Base-by-base conservation (phyloP, 2,888 invertebrate genomes). In the Troides helena region DNA sequence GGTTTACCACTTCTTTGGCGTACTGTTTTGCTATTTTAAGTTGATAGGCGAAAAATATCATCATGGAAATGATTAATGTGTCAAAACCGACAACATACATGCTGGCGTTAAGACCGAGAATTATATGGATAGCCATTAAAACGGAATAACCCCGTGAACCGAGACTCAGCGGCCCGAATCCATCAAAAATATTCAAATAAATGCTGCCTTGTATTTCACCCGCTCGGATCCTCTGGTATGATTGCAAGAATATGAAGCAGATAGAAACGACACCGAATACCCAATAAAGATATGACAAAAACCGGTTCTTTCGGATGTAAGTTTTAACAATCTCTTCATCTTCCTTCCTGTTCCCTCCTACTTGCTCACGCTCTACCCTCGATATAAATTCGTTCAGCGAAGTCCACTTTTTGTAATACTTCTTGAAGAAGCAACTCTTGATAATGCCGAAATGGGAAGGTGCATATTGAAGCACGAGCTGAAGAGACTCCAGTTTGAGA, bases 11-110 rank as follows among this genome's bases (percentile, higher is more conserved):
- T 36, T 74, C 74, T 2, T 68, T 74, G 70, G 84, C 84, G 65
- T 82, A 76, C 2, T 82, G 53, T 14, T 81, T 77, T 53, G 82
- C 77, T 14, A 87, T 78, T 68, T 77, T 83, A 46, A 89, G 74
- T 72, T 89, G 89, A 21, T 87, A 88, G 43, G 83, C 80, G 62
- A 88, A 85, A 72, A 87, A 88, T 68, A 89, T 86, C 88, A 89
- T 86, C 6, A 85, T 80, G 0, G 86, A 76, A 0, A 85, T 78
- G 0, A 85, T 83, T 8, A 84, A 74, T 57, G 85, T 84, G 66
- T 89, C 89, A 88, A 88, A 89, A 18, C 78, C 77, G 8, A 87
- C 76, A 4, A 88, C 78, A 63, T 85, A 87, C 0, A 78, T 75
- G 62, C 84, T 85, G 18, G 85, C 80, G 46, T 81, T 74, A 30